Conservation (phyloP, 2,797 vertebrate genomes). For the Crotalus adamanteus region DNA sequence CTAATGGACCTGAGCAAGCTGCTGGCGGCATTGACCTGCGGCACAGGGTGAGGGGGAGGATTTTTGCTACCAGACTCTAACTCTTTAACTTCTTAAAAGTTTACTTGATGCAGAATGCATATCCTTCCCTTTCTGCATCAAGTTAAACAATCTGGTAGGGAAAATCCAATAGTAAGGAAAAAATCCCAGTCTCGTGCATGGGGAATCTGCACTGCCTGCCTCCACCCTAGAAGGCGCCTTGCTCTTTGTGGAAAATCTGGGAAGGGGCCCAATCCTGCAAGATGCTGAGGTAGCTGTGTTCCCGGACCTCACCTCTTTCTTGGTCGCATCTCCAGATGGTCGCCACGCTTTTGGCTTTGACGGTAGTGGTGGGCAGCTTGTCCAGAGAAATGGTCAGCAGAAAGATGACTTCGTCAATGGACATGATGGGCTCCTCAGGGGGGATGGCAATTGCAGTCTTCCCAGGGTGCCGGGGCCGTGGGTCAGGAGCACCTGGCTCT, state of each 20-base stretch:
- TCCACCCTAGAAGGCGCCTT: slow-evolving; percentile 84
- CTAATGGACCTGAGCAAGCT: too few relatives aligned
- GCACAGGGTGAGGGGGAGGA: too few relatives aligned
- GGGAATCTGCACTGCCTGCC: too few relatives aligned
- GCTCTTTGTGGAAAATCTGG: slow-evolving; percentile 88
- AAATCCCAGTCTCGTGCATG: too few relatives aligned
- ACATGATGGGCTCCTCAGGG: slow-evolving; percentile 86
- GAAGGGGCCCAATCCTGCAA: slow-evolving; percentile 86
- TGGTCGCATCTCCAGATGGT: slow-evolving; percentile 89
- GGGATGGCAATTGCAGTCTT: slow-evolving; percentile 47
- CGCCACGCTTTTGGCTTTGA: slow-evolving; percentile 93
- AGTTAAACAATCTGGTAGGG: too few relatives aligned
- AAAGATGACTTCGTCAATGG: slow-evolving; percentile 90
- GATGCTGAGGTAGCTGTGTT: slow-evolving; percentile 86
- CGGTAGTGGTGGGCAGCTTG: slow-evolving; percentile 85
- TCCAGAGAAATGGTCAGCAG: slow-evolving; percentile 89
- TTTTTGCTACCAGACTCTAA: too few relatives aligned
- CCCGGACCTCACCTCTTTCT: slow-evolving; percentile 85
- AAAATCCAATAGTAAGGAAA: too few relatives aligned
- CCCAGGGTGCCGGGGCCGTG: slow-evolving; percentile 62
- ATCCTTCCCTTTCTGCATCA: too few relatives aligned
- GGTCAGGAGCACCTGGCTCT: slow-evolving; percentile 64
- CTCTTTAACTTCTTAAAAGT: too few relatives aligned
- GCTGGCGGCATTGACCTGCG: accelerated
- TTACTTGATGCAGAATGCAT: too few relatives aligned